A percentile compares a stretch with the other conserved stretches of the same genome.
Evolutionary conservation across 2,888 invertebrate species (phyloP).

Genomic region (Brachypalpus laphriformis): DNA sequence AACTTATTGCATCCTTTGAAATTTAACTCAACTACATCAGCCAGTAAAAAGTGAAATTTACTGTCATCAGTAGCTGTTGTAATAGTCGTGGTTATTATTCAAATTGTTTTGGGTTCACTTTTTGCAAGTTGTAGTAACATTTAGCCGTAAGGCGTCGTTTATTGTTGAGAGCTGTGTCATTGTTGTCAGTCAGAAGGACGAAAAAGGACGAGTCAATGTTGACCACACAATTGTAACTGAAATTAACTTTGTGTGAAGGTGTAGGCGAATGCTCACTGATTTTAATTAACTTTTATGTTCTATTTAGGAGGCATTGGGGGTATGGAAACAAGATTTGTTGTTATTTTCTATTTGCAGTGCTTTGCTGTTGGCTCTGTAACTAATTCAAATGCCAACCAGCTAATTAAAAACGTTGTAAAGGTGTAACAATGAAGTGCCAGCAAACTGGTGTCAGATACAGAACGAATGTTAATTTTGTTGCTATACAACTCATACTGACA

Average conservation of each 20-base stretch:
- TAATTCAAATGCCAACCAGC: background rate
- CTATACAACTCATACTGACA: too few relatives aligned
- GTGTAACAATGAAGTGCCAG: background rate
- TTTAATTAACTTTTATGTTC: constrained; percentile 33
- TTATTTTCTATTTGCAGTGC: background rate
- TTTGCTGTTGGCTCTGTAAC: background rate
- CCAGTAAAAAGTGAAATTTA: background rate
- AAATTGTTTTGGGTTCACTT: constrained; percentile 31
- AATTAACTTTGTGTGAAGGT: constrained; percentile 11
- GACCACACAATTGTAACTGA: constrained; percentile 26
- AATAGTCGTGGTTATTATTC: constrained; percentile 12
- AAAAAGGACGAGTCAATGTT: constrained; percentile 23
- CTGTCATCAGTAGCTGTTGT: background rate
- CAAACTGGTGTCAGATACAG: background rate
- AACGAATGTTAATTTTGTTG: too few relatives aligned
- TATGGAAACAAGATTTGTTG: background rate
- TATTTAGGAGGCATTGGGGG: background rate
- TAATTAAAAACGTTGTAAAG: background rate
- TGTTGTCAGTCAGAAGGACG: background rate
- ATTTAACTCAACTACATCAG: background rate
- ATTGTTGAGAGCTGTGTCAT: constrained; percentile 24
- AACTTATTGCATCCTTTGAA: background rate
- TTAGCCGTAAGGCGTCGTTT: background rate
- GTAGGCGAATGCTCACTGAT: background rate
- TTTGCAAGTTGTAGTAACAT: background rate